Percentiles rank a stretch among this genome's conserved stretches.
These are phyloP conservation scores for Neodiprion lecontei DNA, from an alignment of 1,140 invertebrate species.

Conservation along the genomic window DNA sequence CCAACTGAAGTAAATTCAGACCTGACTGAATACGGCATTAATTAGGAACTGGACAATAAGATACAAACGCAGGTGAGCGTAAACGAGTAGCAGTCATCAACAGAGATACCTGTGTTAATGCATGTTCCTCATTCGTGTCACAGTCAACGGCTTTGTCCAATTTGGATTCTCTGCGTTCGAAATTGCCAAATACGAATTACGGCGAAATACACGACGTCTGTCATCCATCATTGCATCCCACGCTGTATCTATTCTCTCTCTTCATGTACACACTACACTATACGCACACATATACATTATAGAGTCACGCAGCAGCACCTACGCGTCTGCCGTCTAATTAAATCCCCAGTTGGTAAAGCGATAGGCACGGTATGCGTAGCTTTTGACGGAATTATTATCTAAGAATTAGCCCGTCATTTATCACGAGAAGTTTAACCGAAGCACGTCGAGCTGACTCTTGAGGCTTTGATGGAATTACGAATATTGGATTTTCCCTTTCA, in stretches of 20 bases:
- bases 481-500: constrained; percentile 1
- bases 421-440: constrained; percentile 2
- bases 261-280: no score
- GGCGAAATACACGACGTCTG: background rate
- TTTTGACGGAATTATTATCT: background rate
- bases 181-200: background rate
- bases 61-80: no score
- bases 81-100: background rate
- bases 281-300: background rate
- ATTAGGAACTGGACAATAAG: no score
- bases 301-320: background rate
- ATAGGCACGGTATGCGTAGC: constrained; percentile 2
- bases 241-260: background rate
- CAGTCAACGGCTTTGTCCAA: background rate
- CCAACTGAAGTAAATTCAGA: background rate
- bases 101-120: background rate
- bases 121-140: background rate
- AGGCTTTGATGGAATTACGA: background rate
- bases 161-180: background rate
- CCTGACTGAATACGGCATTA: background rate
- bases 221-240: background rate
- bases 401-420: constrained; percentile 1
- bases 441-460: background rate
- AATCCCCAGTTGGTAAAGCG: constrained; percentile 3
- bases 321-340: background rate